Evolutionary conservation across 2,888 invertebrate species (phyloP), one percentile per base, ranked within the genome.

Genomic region (Xestia c-nigrum): DNA sequence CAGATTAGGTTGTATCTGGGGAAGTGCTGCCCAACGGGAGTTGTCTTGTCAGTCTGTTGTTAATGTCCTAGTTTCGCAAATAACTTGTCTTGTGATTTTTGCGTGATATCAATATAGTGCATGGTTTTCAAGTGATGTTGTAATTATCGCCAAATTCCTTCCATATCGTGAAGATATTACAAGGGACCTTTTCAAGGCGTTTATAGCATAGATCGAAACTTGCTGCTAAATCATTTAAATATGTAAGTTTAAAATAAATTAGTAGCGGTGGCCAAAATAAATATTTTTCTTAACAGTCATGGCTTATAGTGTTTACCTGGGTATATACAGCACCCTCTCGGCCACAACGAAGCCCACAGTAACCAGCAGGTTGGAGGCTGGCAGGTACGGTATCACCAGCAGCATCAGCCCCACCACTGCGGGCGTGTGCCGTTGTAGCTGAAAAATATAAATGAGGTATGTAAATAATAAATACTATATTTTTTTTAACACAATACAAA

Each of bases 271-370:
- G 9, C 59, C 16, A 59, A 59, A 59, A 59, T 59, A 19, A 4
- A 59, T 3, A 31, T 59, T 24, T 24, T 5, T 10, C 5, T 24
- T 9, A 1, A 19, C 0, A 4, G 61, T 31, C 9, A 59, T 31
- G 19, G 19, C 31, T 31, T 24, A 2, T 9, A 1, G 10, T 52
- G 52, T 38, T 83, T 96, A 98, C 98, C 98, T 98, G 71, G 99
- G 99, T 91, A 99, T 98, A 94, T 99, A 99, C 21, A 99, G 97
- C 52, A 99, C 98, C 86, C 99, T 97, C 94, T 99, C 99, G 0
- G 99, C 99, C 0, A 99, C 97, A 12, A 98, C 98, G 90, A 98
- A 98, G 50, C 98, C 98, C 6, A 98, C 98, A 0, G 98, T 98
- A 86, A 98, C 97, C 78, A 98, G 96, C 59, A 98, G 94, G 93